These are phyloP conservation scores for Meta bourneti DNA, from an alignment of 2,888 invertebrate genomes.

Conservation along the genomic window DNA sequence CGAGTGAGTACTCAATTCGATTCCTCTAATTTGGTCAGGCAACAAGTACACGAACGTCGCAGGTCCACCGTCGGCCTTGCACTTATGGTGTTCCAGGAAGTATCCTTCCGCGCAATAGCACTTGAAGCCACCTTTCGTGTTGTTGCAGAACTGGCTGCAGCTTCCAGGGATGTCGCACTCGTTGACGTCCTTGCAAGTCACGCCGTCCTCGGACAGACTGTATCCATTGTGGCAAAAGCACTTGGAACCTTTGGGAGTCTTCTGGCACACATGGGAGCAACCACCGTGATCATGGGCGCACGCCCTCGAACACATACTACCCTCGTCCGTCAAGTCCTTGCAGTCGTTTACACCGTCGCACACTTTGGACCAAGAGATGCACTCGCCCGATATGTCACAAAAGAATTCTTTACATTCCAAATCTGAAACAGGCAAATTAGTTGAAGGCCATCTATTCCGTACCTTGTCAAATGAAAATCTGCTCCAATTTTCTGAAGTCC, in stretches of 20 bases:
- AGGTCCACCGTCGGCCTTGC: conserved; percentile 75
- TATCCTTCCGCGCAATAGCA: conserved; percentile 81
- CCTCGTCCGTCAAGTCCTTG: conserved; percentile 76
- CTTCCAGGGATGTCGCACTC: conserved; percentile 84
- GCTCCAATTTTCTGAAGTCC: too few relatives aligned
- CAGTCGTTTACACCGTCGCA: conserved; percentile 82
- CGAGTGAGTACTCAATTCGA: conserved; percentile 81
- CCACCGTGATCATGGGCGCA: conserved; percentile 78
- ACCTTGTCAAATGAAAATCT: too few relatives aligned
- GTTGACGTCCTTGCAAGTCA: conserved; percentile 83
- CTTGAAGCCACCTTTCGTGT: conserved; percentile 81
- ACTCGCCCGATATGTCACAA: conserved; percentile 40
- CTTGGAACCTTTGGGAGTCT: conserved; percentile 52
- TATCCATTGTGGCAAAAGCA: conserved; percentile 78
- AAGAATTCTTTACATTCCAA: conserved; percentile 44
- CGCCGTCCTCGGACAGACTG: conserved; percentile 64
- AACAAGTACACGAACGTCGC: conserved; percentile 80
- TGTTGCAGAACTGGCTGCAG: conserved; percentile 81
- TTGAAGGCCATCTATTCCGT: too few relatives aligned
- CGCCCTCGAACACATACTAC: conserved; percentile 28
- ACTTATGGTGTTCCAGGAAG: conserved; percentile 73
- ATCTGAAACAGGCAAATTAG: conserved; percentile 19
- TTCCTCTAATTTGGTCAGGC: conserved; percentile 86
- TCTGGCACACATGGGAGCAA: conserved; percentile 78
- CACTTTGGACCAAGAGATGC: conserved; percentile 80